phyloP scores from a whole-genome alignment of 2,888 invertebrate genomes.

The Lymantria monacha region DNA sequence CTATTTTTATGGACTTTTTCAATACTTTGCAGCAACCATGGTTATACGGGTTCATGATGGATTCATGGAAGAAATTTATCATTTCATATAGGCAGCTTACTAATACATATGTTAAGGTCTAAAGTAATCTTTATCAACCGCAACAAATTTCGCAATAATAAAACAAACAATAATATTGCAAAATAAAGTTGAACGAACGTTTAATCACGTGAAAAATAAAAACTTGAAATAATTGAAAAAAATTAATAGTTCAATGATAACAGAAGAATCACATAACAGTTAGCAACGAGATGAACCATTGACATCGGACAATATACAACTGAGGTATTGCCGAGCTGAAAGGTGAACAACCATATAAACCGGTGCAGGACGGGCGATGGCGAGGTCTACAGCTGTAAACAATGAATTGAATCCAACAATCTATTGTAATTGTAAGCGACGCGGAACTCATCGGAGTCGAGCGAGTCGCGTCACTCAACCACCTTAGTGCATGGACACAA shows the following conservation, averaged over 20 bases:
- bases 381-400: neutral
- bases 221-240: constrained; percentile 3
- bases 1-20: too few relatives aligned
- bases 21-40: too few relatives aligned
- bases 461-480: constrained; percentile 17
- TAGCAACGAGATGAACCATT: neutral
- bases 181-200: constrained; percentile 8
- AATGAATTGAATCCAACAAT: constrained; percentile 2
- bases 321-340: too few relatives aligned
- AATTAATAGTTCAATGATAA: constrained; percentile 4
- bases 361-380: neutral
- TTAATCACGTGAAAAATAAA: constrained; percentile 3
- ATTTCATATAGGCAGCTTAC: too few relatives aligned
- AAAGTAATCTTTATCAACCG: too few relatives aligned
- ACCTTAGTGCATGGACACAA: constrained; percentile 36
- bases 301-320: neutral
- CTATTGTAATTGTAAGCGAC: constrained; percentile 1
- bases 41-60: too few relatives aligned
- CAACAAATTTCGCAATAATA: too few relatives aligned
- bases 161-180: neutral
- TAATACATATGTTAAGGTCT: too few relatives aligned
- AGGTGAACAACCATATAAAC: neutral
- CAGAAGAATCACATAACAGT: neutral
- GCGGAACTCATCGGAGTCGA: constrained; percentile 13
- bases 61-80: too few relatives aligned